Base-by-base conservation (phyloP, 2,113 vertebrate species). In the Scalopus aquaticus region DNA sequence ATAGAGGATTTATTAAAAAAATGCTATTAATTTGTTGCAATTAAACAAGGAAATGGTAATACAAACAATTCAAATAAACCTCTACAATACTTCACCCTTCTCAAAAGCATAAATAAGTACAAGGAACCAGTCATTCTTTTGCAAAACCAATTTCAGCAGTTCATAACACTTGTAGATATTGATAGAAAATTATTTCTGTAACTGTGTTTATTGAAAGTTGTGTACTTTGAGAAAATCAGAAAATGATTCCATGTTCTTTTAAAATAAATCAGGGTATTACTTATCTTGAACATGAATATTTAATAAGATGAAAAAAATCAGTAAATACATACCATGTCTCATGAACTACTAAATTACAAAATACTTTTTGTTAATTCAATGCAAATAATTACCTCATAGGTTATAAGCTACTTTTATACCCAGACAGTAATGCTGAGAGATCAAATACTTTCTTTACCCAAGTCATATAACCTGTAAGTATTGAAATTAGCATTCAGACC, bases 381-480 rank as follows among this genome's bases (percentile, higher is more conserved):
- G 3, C 5, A 69, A 20, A 64, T 35, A 87, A 81, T 56, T 87
- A 44, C 6, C 9, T 65, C 9, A 56, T 9, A 93, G 30, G 6
- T 6, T 56, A 44, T 56, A 60, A 67, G 60, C 39, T 81, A 81
- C 32, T 91, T 95, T 96, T 96, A 93, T 92, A 87, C 74, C 79
- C 65, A 86, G 37, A 82, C 2, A 73, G 39, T 77, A 46, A 54
- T 86, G 60, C 54, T 88, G 46, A 73, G 9, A 93, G 86, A 22
- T 79, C 86, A 64, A 95, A 62, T 32, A 88, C 62, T 77, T 69
- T 78, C 9, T 32, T 80, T 77, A 76, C 11, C 28, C 44, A 56
- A 42, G 2, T 8, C 26, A 49, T 49, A 58, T 28, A 70, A 26
- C 11, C 49, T 65, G 9, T 32, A 87, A 49, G n/a, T 54, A 10